Base-by-base conservation (phyloP, 2,888 invertebrate genomes). In the Anthophora plumipes region DNA sequence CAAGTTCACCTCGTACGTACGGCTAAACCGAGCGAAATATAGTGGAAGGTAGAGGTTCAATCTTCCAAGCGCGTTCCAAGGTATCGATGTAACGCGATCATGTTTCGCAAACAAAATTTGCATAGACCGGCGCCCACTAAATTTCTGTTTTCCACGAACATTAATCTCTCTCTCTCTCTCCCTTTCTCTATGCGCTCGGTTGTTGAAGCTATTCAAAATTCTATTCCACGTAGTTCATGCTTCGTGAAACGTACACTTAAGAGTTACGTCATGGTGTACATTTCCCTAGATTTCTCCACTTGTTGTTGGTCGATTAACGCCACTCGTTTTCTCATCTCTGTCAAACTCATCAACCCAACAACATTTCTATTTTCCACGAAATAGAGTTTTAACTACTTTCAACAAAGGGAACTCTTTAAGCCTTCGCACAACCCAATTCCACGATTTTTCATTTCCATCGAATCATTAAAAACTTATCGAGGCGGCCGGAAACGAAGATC, bases 21-120 rank as follows among this genome's bases (percentile, higher is more conserved):
- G 4, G 4, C 4, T 48, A 20, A 37, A 63, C 48, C 31, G 31
- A 31, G 0, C 2, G 48, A 48, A 63, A 63, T 50, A 50, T 31
- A 20, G 37, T 50, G 4, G 20, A 64, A 50, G 64, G 37, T 20
- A 9, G 20, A 39, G 25, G 67, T 74, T 67, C 37, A 60, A 59
- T 60, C 50, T 57, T 57, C 17, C 6, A 48, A 22, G 25, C n/a
- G 63, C 41, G 57, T 76, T 57, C 37, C n/a, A 14, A 57, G n/a
- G 48, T 57, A 17, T 64, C 76, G 41, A 71, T 50, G 31, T 63
- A 55, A 71, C 63, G 64, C 14, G 48, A 71, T 63, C 63, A 41
- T 43, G 71, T 76, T 70, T 50, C 57, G 41, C 48, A 20, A 59
- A 46, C 12, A 61, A 64, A 72, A 76, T 66, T 64, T 66, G 37